Base-by-base conservation (phyloP, 2,888 invertebrate species). In the Euproctis similis region DNA sequence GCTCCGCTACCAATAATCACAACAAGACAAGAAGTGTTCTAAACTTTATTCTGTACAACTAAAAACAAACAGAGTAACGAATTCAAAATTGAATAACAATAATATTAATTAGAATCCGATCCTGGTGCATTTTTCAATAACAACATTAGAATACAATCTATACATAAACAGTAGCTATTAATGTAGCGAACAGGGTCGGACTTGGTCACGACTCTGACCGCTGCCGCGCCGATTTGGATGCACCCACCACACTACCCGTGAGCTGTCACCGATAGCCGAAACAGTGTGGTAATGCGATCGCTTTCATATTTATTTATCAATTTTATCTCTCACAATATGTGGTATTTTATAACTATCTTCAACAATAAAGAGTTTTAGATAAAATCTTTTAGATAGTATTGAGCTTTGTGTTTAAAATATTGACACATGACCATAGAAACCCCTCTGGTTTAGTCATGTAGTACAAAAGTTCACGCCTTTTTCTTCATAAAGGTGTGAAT, bases 231-330 rank as follows among this genome's bases (percentile, higher is more conserved):
- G 51, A 66, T 67, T 73, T 68, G 60, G 68, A 67, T 64, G 59
- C 58, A 52, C 60, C 60, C 28, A n/a, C n/a, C n/a, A 48, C 40
- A 33, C 54, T 55, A 59, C 55, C 60, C 57, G 59, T 63, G 60
- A 59, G 54, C 60, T 61, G 66, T 65, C 60, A 53, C 59, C 67
- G 74, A 73, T 74, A 72, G 66, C 67, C 70, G 66, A 61, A 73
- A 66, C 57, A 48, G 56, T 65, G 63, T 75, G 64, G 60, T 64
- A 70, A 73, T 71, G 56, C 53, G 39, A 43, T 27, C 39, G 37
- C 30, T 39, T 42, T 46, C 43, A 50, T 50, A 51, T 50, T 47
- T 50, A 50, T 50, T 47, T 50, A 50, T 50, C 48, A 46, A 51
- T 46, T 43, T 43, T 42, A 43, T 37, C 38, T 28, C 6, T 18